phyloP scores from a whole-genome alignment of 2,113 vertebrate species.

The Macrotus californicus region DNA sequence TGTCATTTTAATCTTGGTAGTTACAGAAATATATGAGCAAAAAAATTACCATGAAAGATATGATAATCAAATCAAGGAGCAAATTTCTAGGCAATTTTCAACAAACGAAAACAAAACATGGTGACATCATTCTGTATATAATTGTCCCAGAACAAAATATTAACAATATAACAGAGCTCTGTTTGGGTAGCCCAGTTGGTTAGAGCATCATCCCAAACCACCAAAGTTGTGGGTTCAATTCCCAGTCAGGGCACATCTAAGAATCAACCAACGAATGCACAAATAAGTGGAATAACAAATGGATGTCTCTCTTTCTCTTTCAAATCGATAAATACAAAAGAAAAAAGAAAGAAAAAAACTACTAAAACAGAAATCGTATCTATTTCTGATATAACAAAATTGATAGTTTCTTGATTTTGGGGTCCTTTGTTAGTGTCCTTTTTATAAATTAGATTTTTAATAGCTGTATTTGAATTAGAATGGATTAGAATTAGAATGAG shows the following conservation, averaged over 20 bases:
- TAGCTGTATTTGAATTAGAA: constrained; percentile 3
- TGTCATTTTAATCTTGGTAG: constrained; percentile 9
- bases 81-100: constrained; percentile 48
- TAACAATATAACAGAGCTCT: constrained; percentile 51
- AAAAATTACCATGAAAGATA: not conserved
- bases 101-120: constrained; percentile 57
- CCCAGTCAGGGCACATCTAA: not conserved
- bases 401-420: constrained; percentile 65
- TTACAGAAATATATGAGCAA: constrained; percentile 24
- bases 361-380: constrained; percentile 64
- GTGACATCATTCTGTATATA: constrained; percentile 42
- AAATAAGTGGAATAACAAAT: not conserved
- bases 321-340: not conserved
- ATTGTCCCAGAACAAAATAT: constrained; percentile 64
- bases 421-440: constrained; percentile 63
- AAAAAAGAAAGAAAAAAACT: not conserved
- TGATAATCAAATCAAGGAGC: not conserved
- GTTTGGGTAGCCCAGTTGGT: not conserved
- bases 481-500: constrained; percentile 3
- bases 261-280: not conserved
- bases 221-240: not conserved
- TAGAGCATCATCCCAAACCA: not conserved
- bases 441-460: constrained; percentile 68
- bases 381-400: constrained; percentile 74
- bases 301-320: not conserved